Percentiles rank a stretch among this genome's conserved stretches.
Evolutionary conservation across 2,888 invertebrate genomes (phyloP).

Genomic region (Nyleta sp.): DNA sequence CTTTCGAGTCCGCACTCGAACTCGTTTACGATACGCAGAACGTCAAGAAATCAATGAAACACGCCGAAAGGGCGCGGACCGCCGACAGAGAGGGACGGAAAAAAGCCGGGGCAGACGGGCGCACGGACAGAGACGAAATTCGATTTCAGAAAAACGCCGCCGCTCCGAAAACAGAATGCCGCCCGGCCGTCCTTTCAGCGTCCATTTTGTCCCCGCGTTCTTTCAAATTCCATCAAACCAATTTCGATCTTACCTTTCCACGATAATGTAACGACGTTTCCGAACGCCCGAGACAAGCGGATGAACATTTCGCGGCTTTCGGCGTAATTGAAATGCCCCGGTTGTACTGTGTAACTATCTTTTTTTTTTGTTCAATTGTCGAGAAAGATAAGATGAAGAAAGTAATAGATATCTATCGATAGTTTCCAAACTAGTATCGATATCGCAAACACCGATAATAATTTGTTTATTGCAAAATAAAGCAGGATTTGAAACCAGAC

Average conservation of each 20-base stretch:
- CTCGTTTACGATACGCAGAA: conserved; percentile 72
- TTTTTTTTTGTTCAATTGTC: no score
- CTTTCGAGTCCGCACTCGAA: conserved; percentile 69
- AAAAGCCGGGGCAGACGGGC: background rate
- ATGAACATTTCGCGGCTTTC: conserved; percentile 49
- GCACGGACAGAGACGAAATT: conserved; percentile 36
- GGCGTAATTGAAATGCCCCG: conserved; percentile 30
- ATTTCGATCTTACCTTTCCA: conserved; percentile 50
- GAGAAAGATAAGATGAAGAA: no score
- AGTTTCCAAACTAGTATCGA: no score
- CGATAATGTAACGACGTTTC: conserved; percentile 52
- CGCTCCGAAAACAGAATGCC: conserved; percentile 44
- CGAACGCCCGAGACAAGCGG: conserved; percentile 27
- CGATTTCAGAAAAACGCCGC: conserved; percentile 54
- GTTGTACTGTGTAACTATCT: no score
- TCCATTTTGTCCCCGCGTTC: conserved; percentile 51
- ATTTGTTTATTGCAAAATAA: no score
- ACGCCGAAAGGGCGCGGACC: conserved; percentile 57
- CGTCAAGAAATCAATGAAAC: conserved; percentile 73
- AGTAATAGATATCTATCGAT: no score
- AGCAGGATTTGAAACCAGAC: no score
- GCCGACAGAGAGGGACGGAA: conserved; percentile 9
- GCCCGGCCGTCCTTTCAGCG: conserved; percentile 47
- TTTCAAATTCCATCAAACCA: conserved; percentile 55
- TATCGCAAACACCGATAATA: no score